Base-by-base conservation (phyloP, 2,113 vertebrate genomes). In the Camelus dromedarius region DNA sequence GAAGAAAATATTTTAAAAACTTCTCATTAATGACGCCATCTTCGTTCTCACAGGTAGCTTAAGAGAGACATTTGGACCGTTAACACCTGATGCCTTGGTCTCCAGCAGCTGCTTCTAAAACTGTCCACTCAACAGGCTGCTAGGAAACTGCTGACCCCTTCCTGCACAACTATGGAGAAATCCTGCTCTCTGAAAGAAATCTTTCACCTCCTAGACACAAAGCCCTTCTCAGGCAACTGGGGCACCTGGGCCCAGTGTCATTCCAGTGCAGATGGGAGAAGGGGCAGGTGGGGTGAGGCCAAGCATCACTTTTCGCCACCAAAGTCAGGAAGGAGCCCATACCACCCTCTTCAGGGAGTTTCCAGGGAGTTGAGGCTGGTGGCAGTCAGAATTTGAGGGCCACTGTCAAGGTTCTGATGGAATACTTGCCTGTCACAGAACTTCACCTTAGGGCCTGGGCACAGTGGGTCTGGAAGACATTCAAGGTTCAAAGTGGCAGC, bases 11-110 rank as follows among this genome's bases (percentile, higher is more conserved):
- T 54, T 50, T 46, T 16, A 20, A 48, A 92, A 46, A 85, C 6
- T 20, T 84, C 64, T n/a, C 77, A 64, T 50, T 50, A 83, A 79
- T 67, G 72, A 90, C 7, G 38, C 18, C 24, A 20, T 30, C 77
- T 94, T 75, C 66, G 22, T 26, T 60, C 56, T 95, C 83, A 86
- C 26, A 95, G 69, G 79, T 62, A 77, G 77, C 84, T 42, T 46
- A 30, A 73, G 46, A 88, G 72, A 56, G 60, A 76, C 14, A 5
- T 26, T 50, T 24, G 14, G 28, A 48, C 19, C 64, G n/a, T 5
- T 28, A 35, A 60, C 62, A 93, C 42, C 48, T 26, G 60, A 46
- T 18, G 32, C 12, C 62, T 62, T 84, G 32, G 42, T 79, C 60
- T 85, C 82, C 13, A 50, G 82, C 11, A 64, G 72, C 62, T 93